These are phyloP conservation scores for Plemyria rubiginata DNA, from an alignment of 2,888 invertebrate species.

Conservation along the genomic window DNA sequence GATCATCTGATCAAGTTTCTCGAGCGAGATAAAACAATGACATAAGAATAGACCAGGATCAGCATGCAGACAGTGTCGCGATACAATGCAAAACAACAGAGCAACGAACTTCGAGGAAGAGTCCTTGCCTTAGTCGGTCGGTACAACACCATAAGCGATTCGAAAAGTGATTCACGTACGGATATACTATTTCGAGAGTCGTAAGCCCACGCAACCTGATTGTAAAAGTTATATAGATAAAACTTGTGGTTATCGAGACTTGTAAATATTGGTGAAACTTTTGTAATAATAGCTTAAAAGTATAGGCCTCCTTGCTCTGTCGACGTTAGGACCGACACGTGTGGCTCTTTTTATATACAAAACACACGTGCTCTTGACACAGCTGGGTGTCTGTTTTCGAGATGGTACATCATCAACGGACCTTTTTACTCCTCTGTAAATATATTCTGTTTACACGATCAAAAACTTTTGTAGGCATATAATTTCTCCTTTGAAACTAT, in stretches of 20 bases:
- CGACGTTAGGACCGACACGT: slow-evolving; percentile 47
- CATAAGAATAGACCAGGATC: slow-evolving; percentile 51
- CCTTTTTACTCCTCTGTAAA: slow-evolving; percentile 32
- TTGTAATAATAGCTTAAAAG: slow-evolving; percentile 11
- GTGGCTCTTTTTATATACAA: slow-evolving; percentile 54
- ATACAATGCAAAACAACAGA: slow-evolving; percentile 73
- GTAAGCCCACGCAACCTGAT: slow-evolving; percentile 45
- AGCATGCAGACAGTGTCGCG: slow-evolving; percentile 74
- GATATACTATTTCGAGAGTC: slow-evolving; percentile 57
- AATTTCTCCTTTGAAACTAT: not conserved
- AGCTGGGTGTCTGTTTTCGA: slow-evolving; percentile 56
- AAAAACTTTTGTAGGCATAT: not conserved
- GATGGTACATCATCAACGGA: slow-evolving; percentile 34
- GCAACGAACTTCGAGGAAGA: slow-evolving; percentile 79
- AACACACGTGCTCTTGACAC: slow-evolving; percentile 64
- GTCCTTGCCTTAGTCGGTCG: slow-evolving; percentile 70
- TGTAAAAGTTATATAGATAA: slow-evolving; percentile 37
- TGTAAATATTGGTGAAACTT: slow-evolving; percentile 26
- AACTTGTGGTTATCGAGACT: slow-evolving; percentile 27
- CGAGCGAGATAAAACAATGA: slow-evolving; percentile 37
- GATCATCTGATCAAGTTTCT: slow-evolving; percentile 16
- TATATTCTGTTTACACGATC: slow-evolving; percentile 20
- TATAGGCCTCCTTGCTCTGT: slow-evolving; percentile 19
- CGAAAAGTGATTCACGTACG: slow-evolving; percentile 63
- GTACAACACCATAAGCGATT: slow-evolving; percentile 60